phyloP scores from a whole-genome alignment of 2,888 invertebrate species.

The Melipona beecheii region DNA sequence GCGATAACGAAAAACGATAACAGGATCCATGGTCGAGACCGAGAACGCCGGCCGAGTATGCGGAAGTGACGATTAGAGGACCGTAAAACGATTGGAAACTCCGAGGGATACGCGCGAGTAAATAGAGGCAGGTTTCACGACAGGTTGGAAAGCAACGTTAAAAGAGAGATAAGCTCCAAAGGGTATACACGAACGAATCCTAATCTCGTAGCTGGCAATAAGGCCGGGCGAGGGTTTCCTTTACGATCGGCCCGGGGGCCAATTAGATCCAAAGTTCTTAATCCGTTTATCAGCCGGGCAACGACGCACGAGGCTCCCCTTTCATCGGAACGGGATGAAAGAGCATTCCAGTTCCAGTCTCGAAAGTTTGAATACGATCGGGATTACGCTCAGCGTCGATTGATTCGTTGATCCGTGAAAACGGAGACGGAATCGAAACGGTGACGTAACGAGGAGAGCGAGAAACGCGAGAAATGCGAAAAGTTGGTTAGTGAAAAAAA shows the following conservation, averaged over 20 bases:
- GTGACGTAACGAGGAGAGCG: neutral
- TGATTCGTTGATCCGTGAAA: constrained; percentile 19
- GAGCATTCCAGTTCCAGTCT: constrained; percentile 38
- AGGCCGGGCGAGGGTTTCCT: constrained; percentile 64
- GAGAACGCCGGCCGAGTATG: constrained; percentile 51
- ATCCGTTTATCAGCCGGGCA: constrained; percentile 71
- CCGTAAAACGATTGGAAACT: constrained; percentile 65
- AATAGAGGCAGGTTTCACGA: constrained; percentile 70
- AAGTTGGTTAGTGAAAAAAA: constrained; percentile 6
- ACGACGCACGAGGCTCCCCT: constrained; percentile 60
- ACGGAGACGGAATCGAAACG: neutral
- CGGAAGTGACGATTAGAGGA: constrained; percentile 68
- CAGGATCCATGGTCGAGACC: constrained; percentile 30
- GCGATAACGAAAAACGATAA: constrained; percentile 64
- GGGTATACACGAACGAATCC: constrained; percentile 59
- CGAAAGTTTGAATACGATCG: constrained; percentile 43
- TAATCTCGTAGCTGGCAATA: constrained; percentile 65
- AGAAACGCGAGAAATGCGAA: constrained; percentile 19
- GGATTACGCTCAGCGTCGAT: constrained; percentile 37
- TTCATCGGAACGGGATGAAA: constrained; percentile 60
- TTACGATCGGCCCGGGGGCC: constrained; percentile 68
- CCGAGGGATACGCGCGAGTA: constrained; percentile 59
- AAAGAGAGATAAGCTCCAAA: constrained; percentile 59
- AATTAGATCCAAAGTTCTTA: constrained; percentile 73
- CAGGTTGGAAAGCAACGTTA: constrained; percentile 64